These are phyloP conservation scores for Pammene fasciana DNA, from an alignment of 2,888 invertebrate species.

Conservation along the genomic window DNA sequence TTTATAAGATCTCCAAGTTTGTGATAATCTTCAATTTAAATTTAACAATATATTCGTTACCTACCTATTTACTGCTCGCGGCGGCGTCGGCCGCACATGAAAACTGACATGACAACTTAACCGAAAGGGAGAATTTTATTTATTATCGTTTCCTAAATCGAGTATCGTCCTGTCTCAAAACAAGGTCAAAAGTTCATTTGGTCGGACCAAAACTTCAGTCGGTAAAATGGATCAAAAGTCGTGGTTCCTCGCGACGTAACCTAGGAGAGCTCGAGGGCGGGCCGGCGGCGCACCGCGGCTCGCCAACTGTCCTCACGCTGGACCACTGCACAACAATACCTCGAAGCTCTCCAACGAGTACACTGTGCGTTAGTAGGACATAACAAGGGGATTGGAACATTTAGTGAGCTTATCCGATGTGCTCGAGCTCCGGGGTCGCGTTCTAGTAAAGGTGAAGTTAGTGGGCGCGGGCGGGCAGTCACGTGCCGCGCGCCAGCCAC, in stretches of 20 bases:
- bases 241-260: constrained; percentile 53
- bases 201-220: constrained; percentile 84
- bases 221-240: constrained; percentile 79
- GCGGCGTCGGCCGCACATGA: constrained; percentile 67
- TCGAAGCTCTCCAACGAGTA: constrained; percentile 10
- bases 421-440: constrained; percentile 9
- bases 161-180: constrained; percentile 78
- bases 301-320: constrained; percentile 3
- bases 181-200: constrained; percentile 82
- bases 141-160: constrained; percentile 73
- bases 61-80: constrained; percentile 76
- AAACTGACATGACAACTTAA: constrained; percentile 70
- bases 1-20: constrained; percentile 80
- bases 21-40: constrained; percentile 77
- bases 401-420: constrained; percentile 15
- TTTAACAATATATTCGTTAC: constrained; percentile 81
- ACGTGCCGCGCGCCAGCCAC: constrained; percentile 61
- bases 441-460: constrained; percentile 40
- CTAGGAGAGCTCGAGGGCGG: constrained; percentile 43
- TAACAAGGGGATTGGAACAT: constrained; percentile 8
- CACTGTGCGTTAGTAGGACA: constrained; percentile 15
- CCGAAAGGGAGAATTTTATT: constrained; percentile 67
- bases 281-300: constrained; percentile 19
- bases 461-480: constrained; percentile 59
- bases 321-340: constrained; percentile 10